phyloP scores from a whole-genome alignment of 2,113 vertebrate species.

The Arothron firmamentum region DNA sequence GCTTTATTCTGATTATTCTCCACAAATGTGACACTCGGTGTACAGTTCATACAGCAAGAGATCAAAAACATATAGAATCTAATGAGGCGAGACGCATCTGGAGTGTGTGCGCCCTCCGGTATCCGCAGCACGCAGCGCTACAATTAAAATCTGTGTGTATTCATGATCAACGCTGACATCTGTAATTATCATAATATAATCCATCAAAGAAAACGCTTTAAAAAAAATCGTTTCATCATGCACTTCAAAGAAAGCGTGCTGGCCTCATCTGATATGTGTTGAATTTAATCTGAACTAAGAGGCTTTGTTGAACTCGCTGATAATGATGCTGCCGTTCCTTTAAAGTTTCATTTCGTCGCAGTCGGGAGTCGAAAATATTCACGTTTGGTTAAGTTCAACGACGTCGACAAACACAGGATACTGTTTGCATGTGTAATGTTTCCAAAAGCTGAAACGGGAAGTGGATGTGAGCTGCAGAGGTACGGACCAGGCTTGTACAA shows the following conservation, averaged over 20 bases:
- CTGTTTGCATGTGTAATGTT: too few relatives aligned
- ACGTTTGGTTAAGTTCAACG: constrained; percentile 2
- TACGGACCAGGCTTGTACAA: too few relatives aligned
- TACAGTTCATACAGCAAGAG: background rate
- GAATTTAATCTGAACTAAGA: constrained; percentile 60
- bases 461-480: too few relatives aligned
- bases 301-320: constrained; percentile 49
- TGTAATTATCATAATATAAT: constrained; percentile 63
- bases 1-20: background rate
- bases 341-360: constrained; percentile 11
- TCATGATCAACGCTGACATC: constrained; percentile 46
- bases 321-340: constrained; percentile 39
- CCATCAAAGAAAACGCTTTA: constrained; percentile 62
- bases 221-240: constrained; percentile 59
- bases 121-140: constrained; percentile 21
- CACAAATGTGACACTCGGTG: constrained; percentile 1
- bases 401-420: too few relatives aligned
- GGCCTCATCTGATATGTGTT: constrained; percentile 33
- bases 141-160: constrained; percentile 42
- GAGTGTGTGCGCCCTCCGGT: constrained; percentile 6
- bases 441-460: too few relatives aligned
- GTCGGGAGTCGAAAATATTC: background rate
- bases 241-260: constrained; percentile 60
- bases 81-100: constrained; percentile 4
- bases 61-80: constrained; percentile 26